These are phyloP conservation scores for Nerophis ophidion DNA, from an alignment of 2,113 vertebrate species.

Conservation along the genomic window DNA sequence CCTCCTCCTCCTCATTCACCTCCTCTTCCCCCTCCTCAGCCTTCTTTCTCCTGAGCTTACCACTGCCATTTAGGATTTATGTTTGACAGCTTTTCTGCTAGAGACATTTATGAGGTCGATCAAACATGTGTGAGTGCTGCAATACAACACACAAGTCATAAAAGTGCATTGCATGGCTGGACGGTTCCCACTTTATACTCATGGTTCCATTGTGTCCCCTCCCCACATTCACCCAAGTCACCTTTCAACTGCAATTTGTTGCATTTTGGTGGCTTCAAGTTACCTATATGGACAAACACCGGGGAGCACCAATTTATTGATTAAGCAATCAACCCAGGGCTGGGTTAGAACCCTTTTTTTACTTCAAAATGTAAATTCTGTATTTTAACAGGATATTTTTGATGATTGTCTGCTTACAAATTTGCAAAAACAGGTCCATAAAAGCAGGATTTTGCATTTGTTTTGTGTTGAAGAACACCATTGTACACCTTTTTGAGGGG, in stretches of 20 bases:
- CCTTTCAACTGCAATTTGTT: background rate
- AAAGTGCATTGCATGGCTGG: conserved; percentile 18
- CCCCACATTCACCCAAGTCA: background rate
- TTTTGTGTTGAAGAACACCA: too few species aligned
- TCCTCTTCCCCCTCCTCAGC: background rate
- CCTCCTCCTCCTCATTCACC: background rate
- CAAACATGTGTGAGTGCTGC: conserved; percentile 49
- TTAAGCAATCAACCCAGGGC: background rate
- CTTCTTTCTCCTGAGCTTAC: conserved; percentile 11
- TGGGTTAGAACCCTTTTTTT: background rate
- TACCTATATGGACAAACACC: too few species aligned
- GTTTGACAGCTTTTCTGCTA: conserved; percentile 32
- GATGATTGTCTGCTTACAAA: too few species aligned
- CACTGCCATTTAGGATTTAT: conserved; percentile 44
- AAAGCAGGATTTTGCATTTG: too few species aligned
- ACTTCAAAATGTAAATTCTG: background rate
- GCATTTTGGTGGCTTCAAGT: background rate
- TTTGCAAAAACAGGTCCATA: too few species aligned
- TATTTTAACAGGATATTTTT: too few species aligned
- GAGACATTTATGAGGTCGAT: conserved; percentile 49
- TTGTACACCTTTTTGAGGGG: too few species aligned
- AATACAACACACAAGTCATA: conserved; percentile 52
- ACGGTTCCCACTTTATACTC: background rate
- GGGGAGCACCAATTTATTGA: background rate
- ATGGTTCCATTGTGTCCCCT: background rate